phyloP scores from a whole-genome alignment of 2,113 vertebrate species.

The Psilopogon haemacephalus region DNA sequence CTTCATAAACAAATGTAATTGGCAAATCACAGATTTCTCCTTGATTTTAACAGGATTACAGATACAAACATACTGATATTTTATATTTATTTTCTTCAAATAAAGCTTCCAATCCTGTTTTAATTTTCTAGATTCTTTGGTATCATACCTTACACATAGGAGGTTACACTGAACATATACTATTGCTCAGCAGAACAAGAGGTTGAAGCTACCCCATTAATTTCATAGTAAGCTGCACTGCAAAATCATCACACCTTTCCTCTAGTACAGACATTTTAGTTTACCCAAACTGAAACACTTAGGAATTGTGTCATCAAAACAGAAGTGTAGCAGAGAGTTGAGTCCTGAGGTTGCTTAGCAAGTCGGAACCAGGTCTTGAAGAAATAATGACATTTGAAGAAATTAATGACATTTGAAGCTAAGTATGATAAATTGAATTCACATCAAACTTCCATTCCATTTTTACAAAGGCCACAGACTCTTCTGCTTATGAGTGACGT shows the following conservation, averaged over 20 bases:
- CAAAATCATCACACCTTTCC: not conserved
- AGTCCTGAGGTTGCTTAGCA: not conserved
- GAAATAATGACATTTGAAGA: not conserved
- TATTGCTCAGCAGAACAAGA: not conserved
- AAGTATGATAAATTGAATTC: not conserved
- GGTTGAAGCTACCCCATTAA: not conserved
- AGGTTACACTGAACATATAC: not conserved
- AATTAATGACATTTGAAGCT: not conserved
- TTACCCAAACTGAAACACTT: not conserved
- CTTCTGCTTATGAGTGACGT: not conserved
- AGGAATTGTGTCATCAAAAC: not conserved
- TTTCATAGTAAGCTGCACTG: not conserved
- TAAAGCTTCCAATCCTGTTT: not conserved
- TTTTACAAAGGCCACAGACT: not conserved
- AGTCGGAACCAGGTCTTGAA: not conserved
- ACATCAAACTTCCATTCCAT: not conserved
- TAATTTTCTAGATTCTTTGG: not conserved
- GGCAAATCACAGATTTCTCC: not conserved
- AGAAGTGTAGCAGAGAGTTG: not conserved
- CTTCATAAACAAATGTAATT: not conserved
- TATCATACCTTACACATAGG: rapidly evolving
- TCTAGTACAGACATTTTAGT: not conserved
- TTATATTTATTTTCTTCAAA: conserved; percentile 4
- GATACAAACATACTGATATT: not conserved
- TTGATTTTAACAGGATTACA: not conserved